These are phyloP conservation scores for Porites lutea DNA, from an alignment of 64 coral and sea anemone species.

Conservation along the genomic window DNA sequence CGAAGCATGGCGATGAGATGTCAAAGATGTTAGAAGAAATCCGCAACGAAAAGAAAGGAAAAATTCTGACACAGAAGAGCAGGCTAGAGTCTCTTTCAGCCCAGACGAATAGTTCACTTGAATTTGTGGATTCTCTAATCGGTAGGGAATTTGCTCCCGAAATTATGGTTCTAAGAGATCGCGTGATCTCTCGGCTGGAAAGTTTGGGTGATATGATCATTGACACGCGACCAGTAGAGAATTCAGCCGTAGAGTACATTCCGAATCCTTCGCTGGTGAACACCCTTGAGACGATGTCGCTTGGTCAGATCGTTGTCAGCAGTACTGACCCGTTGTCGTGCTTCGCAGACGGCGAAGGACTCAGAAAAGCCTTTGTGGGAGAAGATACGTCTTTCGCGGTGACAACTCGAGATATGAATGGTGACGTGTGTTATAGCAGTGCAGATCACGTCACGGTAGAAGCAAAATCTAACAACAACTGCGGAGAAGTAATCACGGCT, in stretches of 20 bases:
- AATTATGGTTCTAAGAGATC: conserved; percentile 75
- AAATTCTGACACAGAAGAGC: conserved; percentile 64
- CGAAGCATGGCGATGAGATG: conserved; percentile 84
- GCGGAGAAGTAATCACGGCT: conserved; percentile 63
- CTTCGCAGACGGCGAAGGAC: conserved; percentile 77
- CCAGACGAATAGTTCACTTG: conserved; percentile 76
- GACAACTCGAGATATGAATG: conserved; percentile 84
- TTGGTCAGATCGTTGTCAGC: conserved; percentile 79
- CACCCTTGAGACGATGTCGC: conserved; percentile 41
- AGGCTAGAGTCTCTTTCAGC: conserved; percentile 71
- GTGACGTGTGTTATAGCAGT: conserved; percentile 79
- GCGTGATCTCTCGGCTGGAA: conserved; percentile 51
- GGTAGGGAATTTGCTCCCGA: conserved; percentile 74
- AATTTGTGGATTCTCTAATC: conserved; percentile 78
- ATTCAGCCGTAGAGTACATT: conserved; percentile 67
- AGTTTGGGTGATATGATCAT: conserved; percentile 22
- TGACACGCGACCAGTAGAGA: conserved; percentile 83
- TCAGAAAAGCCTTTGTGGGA: conserved; percentile 70
- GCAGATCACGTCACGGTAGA: conserved; percentile 77
- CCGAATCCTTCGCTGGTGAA: conserved; percentile 66
- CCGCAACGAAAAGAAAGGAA: conserved; percentile 84
- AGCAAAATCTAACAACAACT: conserved; percentile 62
- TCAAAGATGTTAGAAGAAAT: conserved; percentile 71
- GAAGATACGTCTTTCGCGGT: conserved; percentile 81
- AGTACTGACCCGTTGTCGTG: conserved; percentile 74